Base-by-base conservation (phyloP, 2,113 vertebrate species). In the Tichodroma muraria region DNA sequence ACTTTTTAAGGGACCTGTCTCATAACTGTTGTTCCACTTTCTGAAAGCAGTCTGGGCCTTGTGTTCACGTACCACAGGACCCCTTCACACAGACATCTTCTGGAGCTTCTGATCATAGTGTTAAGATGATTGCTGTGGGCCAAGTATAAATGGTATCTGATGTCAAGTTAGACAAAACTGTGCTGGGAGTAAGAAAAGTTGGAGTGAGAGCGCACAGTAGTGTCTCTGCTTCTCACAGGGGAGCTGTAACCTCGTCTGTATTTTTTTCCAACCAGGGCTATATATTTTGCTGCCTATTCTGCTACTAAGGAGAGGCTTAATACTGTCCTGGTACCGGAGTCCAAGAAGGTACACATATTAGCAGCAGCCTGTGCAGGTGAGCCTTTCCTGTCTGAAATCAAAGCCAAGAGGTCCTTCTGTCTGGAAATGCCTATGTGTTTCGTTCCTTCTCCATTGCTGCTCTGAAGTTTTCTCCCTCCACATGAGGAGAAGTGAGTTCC, bases 231-330 rank as follows among this genome's bases (percentile, higher is more conserved):
- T 17, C 61, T 93, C 22, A 4, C 2, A 47, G 22, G 19, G 54
- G 38, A 81, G 8, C 30, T 84, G 11, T 93, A 75, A 93, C 65
- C 11, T 85, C 23, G 47, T 61, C 12, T 80, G 47, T 45, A 31
- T 84, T 72, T 92, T 56, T 89, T 85, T 92, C 47, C 71, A 82
- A 91, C 20, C 57, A 97, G 97, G 77, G 97, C 97, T 75, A 95
- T 97, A 90, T 97, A 97, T 95, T 97, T 97, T 95, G 97, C 97
- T 93, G 77, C 94, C 54, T 97, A 97, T 93, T 96, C 97, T 66
- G 76, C 86, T 54, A 24, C 60, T 75, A 97, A 97, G 73, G 97
- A 97, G 87, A 95, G 53, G 72, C 95, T 97, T 72, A 97, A 97
- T 86, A 64, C 68, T 66, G 72, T 97, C 17, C 63, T 97, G 17